Base-by-base conservation (phyloP, 2,888 invertebrate species). In the Halictus ligatus region DNA sequence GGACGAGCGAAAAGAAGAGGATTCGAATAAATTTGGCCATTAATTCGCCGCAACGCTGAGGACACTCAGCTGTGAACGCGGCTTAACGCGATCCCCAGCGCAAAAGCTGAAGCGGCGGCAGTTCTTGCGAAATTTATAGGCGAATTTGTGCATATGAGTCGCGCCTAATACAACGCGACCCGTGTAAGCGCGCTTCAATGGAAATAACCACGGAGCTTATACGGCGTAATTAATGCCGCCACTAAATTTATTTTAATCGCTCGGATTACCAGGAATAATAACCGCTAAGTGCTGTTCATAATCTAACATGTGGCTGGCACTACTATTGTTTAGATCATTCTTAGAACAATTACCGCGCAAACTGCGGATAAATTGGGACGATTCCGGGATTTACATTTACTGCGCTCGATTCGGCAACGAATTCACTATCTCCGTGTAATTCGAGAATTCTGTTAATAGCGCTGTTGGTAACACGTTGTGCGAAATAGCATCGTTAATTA, bases 201-300 rank as follows among this genome's bases (percentile, higher is more conserved):
- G 88, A 88, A 90, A 89, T 85, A 89, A 89, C 83, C 85, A 77
- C 79, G 83, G 71, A 76, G 83, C 86, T 86, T 87, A 84, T 91
- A 89, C 83, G 75, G 86, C 81, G 92, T 91, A 93, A 94, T 93
- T 92, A 94, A 94, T 93, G 92, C 90, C 83, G 82, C 83, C 89
- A 91, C 92, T 94, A 92, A 94, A 94, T 94, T 94, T 92, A 92
- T 94, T 94, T 93, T 94, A 94, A 94, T 94, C 93, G 92, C 89
- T 86, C 86, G 91, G 93, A 94, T 94, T 94, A 94, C 92, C 90
- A 80, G 88, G 90, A 90, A 92, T 93, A 94, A 94, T 94, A 93
- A 94, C 92, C 92, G 90, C 93, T 92, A 94, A 93, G 92, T 93
- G 92, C 90, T 92, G 90, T 85, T 81, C 85, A 48, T 81, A 74